Evolutionary conservation across 2,113 vertebrate species (phyloP).

Genomic region (Callionymus lyra): DNA sequence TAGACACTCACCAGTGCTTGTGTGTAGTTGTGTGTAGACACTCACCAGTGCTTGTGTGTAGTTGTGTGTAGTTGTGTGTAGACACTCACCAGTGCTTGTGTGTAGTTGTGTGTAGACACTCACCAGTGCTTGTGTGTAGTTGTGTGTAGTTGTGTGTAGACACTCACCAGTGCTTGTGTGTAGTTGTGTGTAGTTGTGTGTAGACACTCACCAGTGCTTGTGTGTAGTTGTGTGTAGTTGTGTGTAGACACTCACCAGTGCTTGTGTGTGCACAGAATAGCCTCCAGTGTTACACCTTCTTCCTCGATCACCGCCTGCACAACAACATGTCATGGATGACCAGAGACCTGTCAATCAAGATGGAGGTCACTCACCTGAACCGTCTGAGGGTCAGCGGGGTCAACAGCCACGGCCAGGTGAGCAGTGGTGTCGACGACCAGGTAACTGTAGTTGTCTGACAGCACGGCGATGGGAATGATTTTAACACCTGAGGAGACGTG

Average conservation of each 20-base stretch:
- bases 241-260: slow-evolving; percentile 99
- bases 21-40: too few species aligned
- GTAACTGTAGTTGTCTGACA: slow-evolving; percentile 97
- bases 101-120: too few species aligned
- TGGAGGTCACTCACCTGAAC: slow-evolving; percentile 81
- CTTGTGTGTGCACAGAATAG: slow-evolving; percentile 95
- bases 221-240: too few species aligned
- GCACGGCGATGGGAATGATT: slow-evolving; percentile 86
- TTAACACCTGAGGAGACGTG: slow-evolving; percentile 73
- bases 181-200: too few species aligned
- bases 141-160: too few species aligned
- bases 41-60: too few species aligned
- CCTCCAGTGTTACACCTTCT: slow-evolving; percentile 80
- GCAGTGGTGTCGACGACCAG: slow-evolving; percentile 83
- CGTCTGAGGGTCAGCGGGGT: slow-evolving; percentile 84
- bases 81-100: too few species aligned
- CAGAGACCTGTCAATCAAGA: neutral
- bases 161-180: too few species aligned
- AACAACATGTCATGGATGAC: slow-evolving; percentile 11
- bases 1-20: too few species aligned
- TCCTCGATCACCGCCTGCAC: slow-evolving; percentile 75
- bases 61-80: too few species aligned
- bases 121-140: too few species aligned
- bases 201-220: too few species aligned
- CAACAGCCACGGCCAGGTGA: slow-evolving; percentile 73